phyloP scores from a whole-genome alignment of 2,113 vertebrate genomes.

The Antigone vipio region DNA sequence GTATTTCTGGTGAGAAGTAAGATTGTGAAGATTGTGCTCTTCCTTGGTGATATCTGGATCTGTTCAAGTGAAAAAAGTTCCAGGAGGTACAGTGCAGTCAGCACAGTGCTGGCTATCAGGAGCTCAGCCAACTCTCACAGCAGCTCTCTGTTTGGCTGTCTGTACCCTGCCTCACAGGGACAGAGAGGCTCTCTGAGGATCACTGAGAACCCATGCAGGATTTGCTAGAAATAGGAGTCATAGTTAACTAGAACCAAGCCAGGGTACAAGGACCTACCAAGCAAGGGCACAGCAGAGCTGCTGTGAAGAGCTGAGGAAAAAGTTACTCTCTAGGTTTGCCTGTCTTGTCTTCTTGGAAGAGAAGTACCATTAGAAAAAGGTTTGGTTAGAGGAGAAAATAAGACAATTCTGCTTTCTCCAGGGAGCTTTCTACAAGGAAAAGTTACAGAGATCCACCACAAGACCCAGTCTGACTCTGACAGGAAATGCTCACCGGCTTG shows the following conservation, averaged over 20 bases:
- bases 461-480: not conserved
- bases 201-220: not conserved
- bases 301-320: not conserved
- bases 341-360: not conserved
- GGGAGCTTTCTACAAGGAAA: not conserved
- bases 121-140: not conserved
- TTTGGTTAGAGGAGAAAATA: not conserved
- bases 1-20: not conserved
- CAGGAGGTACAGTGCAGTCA: not conserved
- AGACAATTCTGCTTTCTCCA: not conserved
- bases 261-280: not conserved
- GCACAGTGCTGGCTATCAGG: not conserved
- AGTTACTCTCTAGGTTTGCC: not conserved
- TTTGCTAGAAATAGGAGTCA: not conserved
- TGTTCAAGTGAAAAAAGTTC: not conserved
- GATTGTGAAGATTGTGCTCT: not conserved
- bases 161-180: not conserved
- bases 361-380: not conserved
- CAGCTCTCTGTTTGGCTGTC: not conserved
- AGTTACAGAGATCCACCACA: not conserved
- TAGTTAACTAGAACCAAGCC: not conserved
- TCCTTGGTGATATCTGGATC: not conserved
- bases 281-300: not conserved
- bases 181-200: not conserved
- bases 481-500: conserved; percentile 85